Conservation (phyloP, 1,140 invertebrate genomes). For the Diorhabda sublineata region DNA sequence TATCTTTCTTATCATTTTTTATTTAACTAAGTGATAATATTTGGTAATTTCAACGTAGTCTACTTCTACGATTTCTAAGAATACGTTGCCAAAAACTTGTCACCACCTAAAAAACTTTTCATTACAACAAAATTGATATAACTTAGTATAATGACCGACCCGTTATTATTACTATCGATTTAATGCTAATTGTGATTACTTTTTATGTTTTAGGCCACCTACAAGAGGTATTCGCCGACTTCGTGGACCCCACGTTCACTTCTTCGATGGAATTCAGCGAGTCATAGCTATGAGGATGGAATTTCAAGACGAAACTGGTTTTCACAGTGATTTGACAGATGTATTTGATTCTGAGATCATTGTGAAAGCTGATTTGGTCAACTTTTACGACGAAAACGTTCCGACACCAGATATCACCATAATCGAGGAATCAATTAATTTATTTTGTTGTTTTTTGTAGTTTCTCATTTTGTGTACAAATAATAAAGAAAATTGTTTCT, state of each 20-base stretch:
- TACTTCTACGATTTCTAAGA: not conserved
- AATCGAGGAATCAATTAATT: not conserved
- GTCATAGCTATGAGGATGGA: slow-evolving; percentile 20
- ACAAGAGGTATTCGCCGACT: slow-evolving; percentile 3
- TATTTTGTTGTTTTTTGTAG: not conserved
- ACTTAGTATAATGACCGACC: not conserved
- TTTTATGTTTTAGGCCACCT: slow-evolving; percentile 18
- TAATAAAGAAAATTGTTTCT: not conserved
- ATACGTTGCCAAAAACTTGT: not conserved
- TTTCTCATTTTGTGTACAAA: not conserved
- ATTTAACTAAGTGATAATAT: slow-evolving; percentile 5
- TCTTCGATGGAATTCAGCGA: slow-evolving; percentile 24
- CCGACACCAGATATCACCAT: not conserved
- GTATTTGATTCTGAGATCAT: slow-evolving; percentile 83
- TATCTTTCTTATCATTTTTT: slow-evolving; percentile 14
- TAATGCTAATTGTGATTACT: not conserved
- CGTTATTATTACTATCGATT: not conserved
- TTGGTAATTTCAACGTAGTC: not conserved
- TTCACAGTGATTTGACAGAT: slow-evolving; percentile 90
- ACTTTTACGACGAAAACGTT: slow-evolving; percentile 24
- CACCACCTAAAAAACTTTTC: not conserved
- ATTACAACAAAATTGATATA: too few relatives aligned
- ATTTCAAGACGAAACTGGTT: slow-evolving; percentile 73
- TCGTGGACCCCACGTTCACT: slow-evolving; percentile 27
- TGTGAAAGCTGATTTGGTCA: slow-evolving; percentile 82